These are phyloP conservation scores for Elephas maximus DNA, from an alignment of 2,113 vertebrate species.

Conservation along the genomic window DNA sequence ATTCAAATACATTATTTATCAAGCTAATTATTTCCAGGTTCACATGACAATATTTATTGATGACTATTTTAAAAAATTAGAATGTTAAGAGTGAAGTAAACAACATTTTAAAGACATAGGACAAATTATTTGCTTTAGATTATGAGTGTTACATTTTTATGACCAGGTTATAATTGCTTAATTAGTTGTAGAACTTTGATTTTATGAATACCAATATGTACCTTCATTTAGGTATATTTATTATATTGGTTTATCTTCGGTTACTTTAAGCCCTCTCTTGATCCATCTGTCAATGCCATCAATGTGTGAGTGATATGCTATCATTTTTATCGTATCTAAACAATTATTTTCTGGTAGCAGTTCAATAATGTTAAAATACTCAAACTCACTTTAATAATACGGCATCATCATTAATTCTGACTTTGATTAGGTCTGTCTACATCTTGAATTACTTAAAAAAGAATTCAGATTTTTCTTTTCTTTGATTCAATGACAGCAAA, in stretches of 20 bases:
- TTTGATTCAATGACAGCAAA: slow-evolving; percentile 68
- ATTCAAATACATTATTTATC: slow-evolving; percentile 27
- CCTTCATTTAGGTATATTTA: neutral
- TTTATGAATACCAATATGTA: neutral
- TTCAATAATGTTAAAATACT: slow-evolving; percentile 49
- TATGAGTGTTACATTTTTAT: slow-evolving; percentile 1
- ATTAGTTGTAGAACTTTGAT: neutral
- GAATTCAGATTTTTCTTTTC: slow-evolving; percentile 48
- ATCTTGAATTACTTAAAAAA: slow-evolving; percentile 62
- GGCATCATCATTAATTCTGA: slow-evolving; percentile 47
- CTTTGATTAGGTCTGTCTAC: neutral
- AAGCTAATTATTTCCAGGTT: slow-evolving; percentile 47
- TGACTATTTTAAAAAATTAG: neutral
- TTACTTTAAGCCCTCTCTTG: slow-evolving; percentile 32
- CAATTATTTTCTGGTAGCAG: slow-evolving; percentile 47
- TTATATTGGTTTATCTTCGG: neutral
- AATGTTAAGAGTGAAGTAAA: neutral
- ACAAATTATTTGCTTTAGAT: neutral
- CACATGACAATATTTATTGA: slow-evolving; percentile 46
- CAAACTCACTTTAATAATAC: slow-evolving; percentile 61
- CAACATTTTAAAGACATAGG: neutral
- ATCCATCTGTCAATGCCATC: neutral
- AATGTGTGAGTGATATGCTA: neutral
- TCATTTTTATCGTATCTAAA: slow-evolving; percentile 50
- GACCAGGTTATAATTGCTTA: slow-evolving; percentile 40